phyloP scores from a whole-genome alignment of 64 coral and sea anemone genomes.

The Porites lutea region DNA sequence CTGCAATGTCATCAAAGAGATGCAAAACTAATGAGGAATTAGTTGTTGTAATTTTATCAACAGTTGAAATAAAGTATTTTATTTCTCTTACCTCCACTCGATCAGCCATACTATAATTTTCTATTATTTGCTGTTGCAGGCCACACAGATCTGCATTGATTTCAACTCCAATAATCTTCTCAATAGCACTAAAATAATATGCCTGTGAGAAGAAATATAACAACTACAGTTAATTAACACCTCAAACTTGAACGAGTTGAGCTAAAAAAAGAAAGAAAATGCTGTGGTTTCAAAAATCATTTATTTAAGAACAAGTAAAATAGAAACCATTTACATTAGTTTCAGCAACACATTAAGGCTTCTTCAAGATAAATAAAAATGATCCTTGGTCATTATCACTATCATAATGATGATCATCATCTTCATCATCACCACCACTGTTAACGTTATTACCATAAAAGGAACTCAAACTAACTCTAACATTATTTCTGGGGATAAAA shows the following conservation, averaged over 20 bases:
- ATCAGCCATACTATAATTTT: slow-evolving; percentile 61
- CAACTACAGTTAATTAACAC: not conserved
- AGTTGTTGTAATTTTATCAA: not conserved
- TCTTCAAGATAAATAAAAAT: too few species aligned
- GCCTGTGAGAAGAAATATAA: slow-evolving; percentile 54
- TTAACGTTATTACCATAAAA: too few species aligned
- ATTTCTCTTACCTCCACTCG: slow-evolving; percentile 64
- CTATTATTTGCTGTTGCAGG: slow-evolving; percentile 73
- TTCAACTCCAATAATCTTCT: slow-evolving; percentile 92
- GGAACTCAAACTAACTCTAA: too few species aligned
- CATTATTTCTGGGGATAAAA: not conserved
- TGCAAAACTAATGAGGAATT: not conserved
- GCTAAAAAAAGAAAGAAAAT: too few species aligned
- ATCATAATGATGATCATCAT: too few species aligned
- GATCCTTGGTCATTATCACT: too few species aligned
- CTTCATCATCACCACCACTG: too few species aligned
- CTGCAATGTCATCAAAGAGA: slow-evolving; percentile 18
- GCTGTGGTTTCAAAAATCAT: too few species aligned
- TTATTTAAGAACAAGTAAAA: too few species aligned
- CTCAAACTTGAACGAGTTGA: too few species aligned
- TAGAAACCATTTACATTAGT: too few species aligned
- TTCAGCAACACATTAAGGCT: too few species aligned
- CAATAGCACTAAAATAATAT: slow-evolving; percentile 76
- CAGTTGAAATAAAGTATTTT: not conserved
- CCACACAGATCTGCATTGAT: slow-evolving; percentile 77